These are phyloP conservation scores for Ormyrus pomaceus DNA, from an alignment of 2,888 invertebrate genomes.

Conservation along the genomic window DNA sequence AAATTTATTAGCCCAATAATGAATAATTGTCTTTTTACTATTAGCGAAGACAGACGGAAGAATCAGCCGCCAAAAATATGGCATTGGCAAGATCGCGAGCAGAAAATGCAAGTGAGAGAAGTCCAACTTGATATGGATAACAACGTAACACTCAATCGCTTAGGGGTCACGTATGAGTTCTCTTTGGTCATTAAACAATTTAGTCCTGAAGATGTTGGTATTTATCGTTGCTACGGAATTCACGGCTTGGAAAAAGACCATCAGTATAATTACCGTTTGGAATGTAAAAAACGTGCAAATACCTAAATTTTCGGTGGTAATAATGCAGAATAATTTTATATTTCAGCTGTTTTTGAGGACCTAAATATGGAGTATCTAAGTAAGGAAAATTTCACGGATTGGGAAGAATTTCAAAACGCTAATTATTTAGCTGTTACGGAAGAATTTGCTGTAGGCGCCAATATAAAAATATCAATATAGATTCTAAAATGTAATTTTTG, in stretches of 20 bases:
- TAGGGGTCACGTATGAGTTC: conserved; percentile 75
- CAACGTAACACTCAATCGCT: conserved; percentile 73
- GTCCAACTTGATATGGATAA: conserved; percentile 76
- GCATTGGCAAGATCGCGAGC: conserved; percentile 75
- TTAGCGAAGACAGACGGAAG: no score
- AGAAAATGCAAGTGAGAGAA: conserved; percentile 69
- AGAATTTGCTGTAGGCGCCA: conserved; percentile 70
- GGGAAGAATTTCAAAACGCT: conserved; percentile 76
- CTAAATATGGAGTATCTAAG: conserved; percentile 57
- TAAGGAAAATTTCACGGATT: conserved; percentile 76
- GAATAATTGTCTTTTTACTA: conserved; percentile 2
- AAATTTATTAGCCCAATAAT: no score
- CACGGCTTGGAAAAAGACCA: conserved; percentile 72
- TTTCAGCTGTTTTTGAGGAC: conserved; percentile 10
- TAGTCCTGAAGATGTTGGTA: conserved; percentile 73
- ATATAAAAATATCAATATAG: background rate
- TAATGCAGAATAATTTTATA: background rate
- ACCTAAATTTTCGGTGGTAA: background rate
- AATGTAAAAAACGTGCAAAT: conserved; percentile 69
- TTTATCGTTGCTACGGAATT: conserved; percentile 77
- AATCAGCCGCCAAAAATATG: conserved; percentile 68
- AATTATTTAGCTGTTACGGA: conserved; percentile 76
- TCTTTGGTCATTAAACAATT: conserved; percentile 76
- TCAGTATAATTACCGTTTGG: conserved; percentile 77
- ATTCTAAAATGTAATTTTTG: conserved; percentile 3